Evolutionary conservation across 2,888 invertebrate genomes (phyloP), one percentile per base, ranked within the genome.

Genomic region (Eucriotettix oculatus): DNA sequence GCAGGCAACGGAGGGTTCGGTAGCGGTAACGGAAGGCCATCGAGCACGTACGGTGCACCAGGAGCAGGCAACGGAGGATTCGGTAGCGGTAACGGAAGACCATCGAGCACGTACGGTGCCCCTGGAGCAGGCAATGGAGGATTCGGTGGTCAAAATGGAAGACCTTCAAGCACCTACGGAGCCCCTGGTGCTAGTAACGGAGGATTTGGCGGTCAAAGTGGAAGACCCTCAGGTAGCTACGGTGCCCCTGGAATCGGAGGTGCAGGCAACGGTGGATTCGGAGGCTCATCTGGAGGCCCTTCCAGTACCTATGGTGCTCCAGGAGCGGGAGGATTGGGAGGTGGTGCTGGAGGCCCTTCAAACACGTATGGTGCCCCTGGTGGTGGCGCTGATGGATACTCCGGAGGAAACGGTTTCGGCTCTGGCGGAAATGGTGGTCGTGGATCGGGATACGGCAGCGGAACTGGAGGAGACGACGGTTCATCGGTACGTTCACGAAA

Each of bases 111-210:
- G 7, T 58, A 60, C 56, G 62, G 62, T 2, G 58, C 60, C 14
- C 58, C 58, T 29, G 57, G 59, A 14, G 54, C 56, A 11, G 42
- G 42, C n/a, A 56, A 40, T 10, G 60, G 58, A 17, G 57, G 41
- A 40, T 54, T 42, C 16, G 52, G 58, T n/a, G 54, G 40, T n/a
- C 42, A 55, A 42, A 16, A 29, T 9, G 43, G 61, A 12, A 40
- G 59, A 10, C 64, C 60, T 1, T 62, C 64, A 10, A 61, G 58
- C 42, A 60, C 57, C 11, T 62, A 61, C 42, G 62, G 62, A 10
- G 63, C 63, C 11, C 60, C 62, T 17, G 59, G 58, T 2, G 57
- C 42, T 12, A 58, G 60, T 14, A 52, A 52, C 16, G 57, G 43
- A 16, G 61, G 61, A 10, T 60, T 48, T 42, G 54, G 59, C 14